Conservation (phyloP, 1,140 invertebrate genomes). For the Bombus polaris region DNA sequence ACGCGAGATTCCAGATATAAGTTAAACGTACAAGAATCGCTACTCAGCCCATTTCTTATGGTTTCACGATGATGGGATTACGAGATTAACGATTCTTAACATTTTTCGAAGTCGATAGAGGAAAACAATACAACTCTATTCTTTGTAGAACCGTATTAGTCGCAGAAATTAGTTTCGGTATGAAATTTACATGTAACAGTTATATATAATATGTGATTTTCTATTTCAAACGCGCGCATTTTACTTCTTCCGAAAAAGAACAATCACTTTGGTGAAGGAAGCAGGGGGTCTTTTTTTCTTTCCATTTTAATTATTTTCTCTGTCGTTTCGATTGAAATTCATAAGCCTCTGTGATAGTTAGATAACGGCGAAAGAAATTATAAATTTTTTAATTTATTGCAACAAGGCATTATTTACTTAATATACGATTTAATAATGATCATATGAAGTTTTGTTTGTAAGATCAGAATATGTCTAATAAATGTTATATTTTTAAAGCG, state of each 20-base stretch:
- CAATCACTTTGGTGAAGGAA: neutral
- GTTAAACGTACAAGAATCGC: neutral
- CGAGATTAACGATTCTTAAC: neutral
- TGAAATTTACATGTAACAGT: neutral
- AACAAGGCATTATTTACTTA: conserved; percentile 4
- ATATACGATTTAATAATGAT: neutral
- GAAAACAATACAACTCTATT: neutral
- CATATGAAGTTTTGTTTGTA: conserved; percentile 60
- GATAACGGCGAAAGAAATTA: conserved; percentile 14
- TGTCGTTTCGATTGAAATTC: conserved; percentile 1
- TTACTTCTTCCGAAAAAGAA: neutral
- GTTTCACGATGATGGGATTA: neutral
- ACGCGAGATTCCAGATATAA: neutral
- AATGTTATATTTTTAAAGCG: conserved; percentile 70
- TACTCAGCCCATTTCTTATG: neutral
- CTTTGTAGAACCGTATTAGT: neutral
- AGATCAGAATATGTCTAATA: conserved; percentile 64
- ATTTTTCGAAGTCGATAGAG: conserved; percentile 17
- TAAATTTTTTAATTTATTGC: conserved; percentile 41
- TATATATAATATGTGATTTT: conserved; percentile 8
- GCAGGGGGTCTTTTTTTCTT: neutral
- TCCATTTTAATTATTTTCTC: neutral
- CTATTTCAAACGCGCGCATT: neutral
- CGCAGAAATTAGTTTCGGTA: neutral
- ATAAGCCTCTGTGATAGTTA: conserved; percentile 31